Evolutionary conservation across 2,888 invertebrate species (phyloP), one percentile per base, ranked within the genome.

Genomic region (Acheta domesticus): DNA sequence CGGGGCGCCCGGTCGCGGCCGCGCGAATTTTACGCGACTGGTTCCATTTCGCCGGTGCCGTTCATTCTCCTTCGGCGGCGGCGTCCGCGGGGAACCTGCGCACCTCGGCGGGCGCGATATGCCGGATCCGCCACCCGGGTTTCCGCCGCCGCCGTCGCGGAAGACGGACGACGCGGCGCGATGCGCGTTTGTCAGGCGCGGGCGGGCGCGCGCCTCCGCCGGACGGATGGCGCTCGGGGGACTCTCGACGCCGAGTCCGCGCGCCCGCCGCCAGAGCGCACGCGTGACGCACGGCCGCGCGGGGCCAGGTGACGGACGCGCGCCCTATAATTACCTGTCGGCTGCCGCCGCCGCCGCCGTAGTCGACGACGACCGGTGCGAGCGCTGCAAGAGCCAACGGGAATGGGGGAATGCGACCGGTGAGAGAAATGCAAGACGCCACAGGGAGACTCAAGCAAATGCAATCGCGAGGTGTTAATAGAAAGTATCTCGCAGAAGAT

Each of bases 241-340:
- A 62, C 14, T 62, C 62, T 62, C 62, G n/a, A 14, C 62, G 62
- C 14, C 8, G 62, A 62, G 62, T 62, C 62, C n/a, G 62, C 62
- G 62, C 62, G 11, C 62, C 62, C 1, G 62, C 62, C 62, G n/a
- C 62, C 62, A 62, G 62, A 62, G 62, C n/a, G 62, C 62, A 62
- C 16, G 16, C 62, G 62, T 62, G 62, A 62, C 62, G 62, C 62
- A 62, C 62, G 62, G 62, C n/a, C 62, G n/a, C 62, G 62, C 62
- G 62, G 62, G 62, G 62, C 62, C 62, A 62, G 8, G 62, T 12
- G 62, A 62, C 62, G 62, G 62, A 62, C 62, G 62, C 62, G 62
- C 62, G 14, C 62, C 62, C 62, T 62, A 62, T 62, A 62, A 62
- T 62, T 62, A 62, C 62, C 62, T 62, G 62, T 62, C 62, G 62